These are phyloP conservation scores for Tribolium castaneum DNA, from an alignment of 1,140 invertebrate genomes.

Conservation along the genomic window DNA sequence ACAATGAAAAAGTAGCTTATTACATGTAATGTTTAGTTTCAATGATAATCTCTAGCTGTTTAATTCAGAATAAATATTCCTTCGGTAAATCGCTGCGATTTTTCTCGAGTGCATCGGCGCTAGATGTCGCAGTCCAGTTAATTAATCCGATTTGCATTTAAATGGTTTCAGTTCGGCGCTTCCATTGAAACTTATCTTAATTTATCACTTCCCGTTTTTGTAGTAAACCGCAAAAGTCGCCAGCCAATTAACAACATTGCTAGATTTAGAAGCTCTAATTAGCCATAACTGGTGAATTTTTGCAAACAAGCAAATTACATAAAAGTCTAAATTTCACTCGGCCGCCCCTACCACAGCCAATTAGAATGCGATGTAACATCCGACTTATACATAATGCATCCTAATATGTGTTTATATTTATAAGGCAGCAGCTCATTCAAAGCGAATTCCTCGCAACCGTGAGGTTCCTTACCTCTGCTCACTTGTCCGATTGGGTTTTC, in stretches of 20 bases:
- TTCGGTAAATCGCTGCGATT: neutral
- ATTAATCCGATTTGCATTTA: slow-evolving; percentile 22
- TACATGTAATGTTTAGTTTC: too few relatives aligned
- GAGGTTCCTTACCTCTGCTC: slow-evolving; percentile 17
- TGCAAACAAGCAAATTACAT: neutral
- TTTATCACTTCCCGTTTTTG: slow-evolving; percentile 19
- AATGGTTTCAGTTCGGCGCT: neutral
- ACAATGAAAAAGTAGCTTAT: too few relatives aligned
- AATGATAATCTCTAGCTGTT: too few relatives aligned
- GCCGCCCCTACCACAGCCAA: neutral
- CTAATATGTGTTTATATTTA: slow-evolving; percentile 43
- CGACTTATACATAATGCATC: slow-evolving; percentile 39
- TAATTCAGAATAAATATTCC: too few relatives aligned
- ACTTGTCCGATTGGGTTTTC: slow-evolving; percentile 49
- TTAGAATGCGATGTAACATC: slow-evolving; percentile 41
- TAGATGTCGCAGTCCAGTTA: slow-evolving; percentile 4
- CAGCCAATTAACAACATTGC: slow-evolving; percentile 2
- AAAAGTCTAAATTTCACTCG: neutral
- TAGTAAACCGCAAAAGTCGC: neutral
- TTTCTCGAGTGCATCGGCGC: neutral
- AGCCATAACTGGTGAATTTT: neutral
- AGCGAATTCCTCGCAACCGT: neutral
- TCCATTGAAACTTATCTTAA: slow-evolving; percentile 29
- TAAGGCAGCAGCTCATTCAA: slow-evolving; percentile 42
- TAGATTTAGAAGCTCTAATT: slow-evolving; percentile 14